A percentile compares a stretch with the other conserved stretches of the same genome.
Evolutionary conservation across 2,888 invertebrate species (phyloP).

Genomic region (Cistogaster globosa): DNA sequence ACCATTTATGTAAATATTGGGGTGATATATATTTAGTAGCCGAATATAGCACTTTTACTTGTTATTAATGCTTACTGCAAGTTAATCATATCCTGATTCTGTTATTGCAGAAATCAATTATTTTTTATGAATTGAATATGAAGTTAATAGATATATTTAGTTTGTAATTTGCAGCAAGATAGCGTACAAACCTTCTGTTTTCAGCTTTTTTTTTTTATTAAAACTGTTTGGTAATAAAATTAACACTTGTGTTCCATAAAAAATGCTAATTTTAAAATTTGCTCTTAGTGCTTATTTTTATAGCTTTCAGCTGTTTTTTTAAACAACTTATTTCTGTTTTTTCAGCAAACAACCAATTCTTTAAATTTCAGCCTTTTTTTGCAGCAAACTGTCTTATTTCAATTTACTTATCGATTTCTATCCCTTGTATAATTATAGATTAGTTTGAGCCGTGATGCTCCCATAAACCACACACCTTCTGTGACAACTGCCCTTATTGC

Average conservation of each 20-base stretch:
- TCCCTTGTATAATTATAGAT: slow-evolving; percentile 73
- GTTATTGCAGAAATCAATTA: too few relatives aligned
- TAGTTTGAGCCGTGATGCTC: slow-evolving; percentile 73
- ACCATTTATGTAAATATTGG: too few relatives aligned
- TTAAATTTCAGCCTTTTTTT: slow-evolving; percentile 48
- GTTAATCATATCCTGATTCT: too few relatives aligned
- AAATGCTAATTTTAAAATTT: background rate
- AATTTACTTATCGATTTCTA: slow-evolving; percentile 65
- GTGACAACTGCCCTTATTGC: slow-evolving; percentile 29
- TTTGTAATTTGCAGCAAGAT: too few relatives aligned
- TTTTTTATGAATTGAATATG: too few relatives aligned
- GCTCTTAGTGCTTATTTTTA: background rate
- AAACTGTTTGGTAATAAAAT: background rate
- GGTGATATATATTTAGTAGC: too few relatives aligned
- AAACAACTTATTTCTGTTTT: background rate
- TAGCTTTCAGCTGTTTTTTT: too few relatives aligned
- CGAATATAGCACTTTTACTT: too few relatives aligned
- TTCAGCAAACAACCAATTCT: slow-evolving; percentile 3
- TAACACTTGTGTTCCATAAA: background rate
- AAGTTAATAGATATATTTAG: too few relatives aligned
- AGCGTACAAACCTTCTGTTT: slow-evolving; percentile 15
- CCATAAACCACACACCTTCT: slow-evolving; percentile 34
- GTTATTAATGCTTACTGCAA: too few relatives aligned
- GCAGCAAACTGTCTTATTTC: slow-evolving; percentile 38
- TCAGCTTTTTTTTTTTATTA: slow-evolving; percentile 8